Conservation (phyloP, 2,113 vertebrate species). For the Gila orcuttii region DNA sequence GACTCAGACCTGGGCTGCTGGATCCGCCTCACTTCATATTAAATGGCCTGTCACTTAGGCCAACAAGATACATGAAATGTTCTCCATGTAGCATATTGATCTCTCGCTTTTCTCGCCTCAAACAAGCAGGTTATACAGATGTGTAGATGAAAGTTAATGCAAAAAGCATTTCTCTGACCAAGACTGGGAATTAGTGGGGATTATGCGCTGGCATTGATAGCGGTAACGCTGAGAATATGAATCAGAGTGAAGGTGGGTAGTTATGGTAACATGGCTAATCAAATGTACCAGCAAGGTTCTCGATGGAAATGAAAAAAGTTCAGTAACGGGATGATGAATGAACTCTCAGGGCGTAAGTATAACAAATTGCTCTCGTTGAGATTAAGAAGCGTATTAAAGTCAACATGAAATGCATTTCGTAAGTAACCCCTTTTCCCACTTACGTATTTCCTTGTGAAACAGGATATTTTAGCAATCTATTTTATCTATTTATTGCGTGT, state of each 20-base stretch:
- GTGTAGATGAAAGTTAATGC: slow-evolving; percentile 56
- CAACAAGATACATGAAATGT: slow-evolving; percentile 71
- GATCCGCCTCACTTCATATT: slow-evolving; percentile 65
- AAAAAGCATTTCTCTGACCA: slow-evolving; percentile 63
- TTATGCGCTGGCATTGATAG: slow-evolving; percentile 43
- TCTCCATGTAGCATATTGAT: slow-evolving; percentile 70
- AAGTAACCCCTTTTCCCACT: not conserved
- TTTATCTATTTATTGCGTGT: not conserved
- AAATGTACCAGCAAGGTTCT: slow-evolving; percentile 48
- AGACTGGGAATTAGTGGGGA: slow-evolving; percentile 54
- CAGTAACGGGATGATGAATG: slow-evolving; percentile 39
- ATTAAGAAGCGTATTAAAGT: not conserved
- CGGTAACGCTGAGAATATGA: slow-evolving; percentile 37
- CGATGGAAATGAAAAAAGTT: slow-evolving; percentile 49
- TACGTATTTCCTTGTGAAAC: not conserved
- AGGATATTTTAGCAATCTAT: not conserved
- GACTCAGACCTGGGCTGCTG: slow-evolving; percentile 61
- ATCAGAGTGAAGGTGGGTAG: slow-evolving; percentile 49
- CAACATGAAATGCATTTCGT: not conserved
- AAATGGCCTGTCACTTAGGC: slow-evolving; percentile 71
- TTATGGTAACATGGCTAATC: slow-evolving; percentile 54
- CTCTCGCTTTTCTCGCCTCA: slow-evolving; percentile 60
- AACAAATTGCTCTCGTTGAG: not conserved
- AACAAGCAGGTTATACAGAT: slow-evolving; percentile 60
- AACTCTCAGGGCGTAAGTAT: slow-evolving; percentile 16